Conservation (phyloP, 2,888 invertebrate species). For the Nomada flava region DNA sequence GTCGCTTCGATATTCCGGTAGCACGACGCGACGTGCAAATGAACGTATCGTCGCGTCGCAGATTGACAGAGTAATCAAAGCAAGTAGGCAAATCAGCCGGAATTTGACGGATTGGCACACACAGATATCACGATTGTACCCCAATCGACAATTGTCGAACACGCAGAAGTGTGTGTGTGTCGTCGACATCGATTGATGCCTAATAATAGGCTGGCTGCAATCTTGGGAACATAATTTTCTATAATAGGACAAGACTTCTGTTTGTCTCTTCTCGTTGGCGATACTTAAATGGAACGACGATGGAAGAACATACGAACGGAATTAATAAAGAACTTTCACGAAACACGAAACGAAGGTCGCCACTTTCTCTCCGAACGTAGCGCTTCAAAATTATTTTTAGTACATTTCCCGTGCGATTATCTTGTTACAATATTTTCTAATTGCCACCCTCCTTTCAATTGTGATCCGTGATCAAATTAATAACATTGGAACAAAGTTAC, state of each 20-base stretch:
- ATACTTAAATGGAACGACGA: neutral
- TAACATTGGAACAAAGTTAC: neutral
- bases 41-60: constrained; percentile 52
- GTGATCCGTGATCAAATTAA: no score
- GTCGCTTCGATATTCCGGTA: constrained; percentile 12
- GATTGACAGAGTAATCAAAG: constrained; percentile 65
- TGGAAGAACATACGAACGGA: neutral
- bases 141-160: constrained; percentile 46
- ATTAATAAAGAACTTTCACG: constrained; percentile 18
- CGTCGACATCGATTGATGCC: constrained; percentile 37
- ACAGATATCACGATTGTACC: constrained; percentile 51
- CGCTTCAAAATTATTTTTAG: neutral
- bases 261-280: neutral
- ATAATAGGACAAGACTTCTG: neutral
- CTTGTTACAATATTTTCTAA: neutral
- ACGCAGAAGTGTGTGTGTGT: constrained; percentile 36
- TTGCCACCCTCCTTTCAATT: neutral
- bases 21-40: constrained; percentile 52
- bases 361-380: constrained; percentile 5
- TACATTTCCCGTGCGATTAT: neutral
- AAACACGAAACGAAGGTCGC: neutral
- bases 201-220: constrained; percentile 30
- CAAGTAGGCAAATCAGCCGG: constrained; percentile 60
- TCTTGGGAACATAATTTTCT: constrained; percentile 26
- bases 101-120: constrained; percentile 63